Conservation (phyloP, 2,113 vertebrate genomes). For the Hypomesus transpacificus region DNA sequence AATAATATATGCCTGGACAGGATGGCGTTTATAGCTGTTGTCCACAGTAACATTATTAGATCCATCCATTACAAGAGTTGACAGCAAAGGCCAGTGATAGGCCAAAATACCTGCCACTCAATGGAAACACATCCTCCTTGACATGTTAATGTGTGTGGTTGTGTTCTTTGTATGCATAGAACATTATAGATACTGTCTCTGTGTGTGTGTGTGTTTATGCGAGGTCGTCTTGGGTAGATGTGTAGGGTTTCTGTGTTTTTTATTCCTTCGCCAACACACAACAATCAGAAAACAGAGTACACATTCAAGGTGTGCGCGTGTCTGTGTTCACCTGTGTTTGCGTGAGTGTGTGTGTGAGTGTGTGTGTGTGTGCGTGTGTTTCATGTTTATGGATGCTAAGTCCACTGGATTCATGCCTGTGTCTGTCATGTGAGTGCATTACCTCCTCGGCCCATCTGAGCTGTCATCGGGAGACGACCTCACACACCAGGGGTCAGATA, state of each 20-base stretch:
- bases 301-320: background rate
- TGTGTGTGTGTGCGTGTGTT: constrained; percentile 5
- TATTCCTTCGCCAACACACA: background rate
- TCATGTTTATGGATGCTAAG: constrained; percentile 36
- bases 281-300: too few relatives aligned
- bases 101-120: background rate
- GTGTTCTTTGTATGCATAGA: background rate
- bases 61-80: constrained; percentile 56
- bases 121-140: background rate
- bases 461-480: constrained; percentile 31
- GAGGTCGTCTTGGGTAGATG: background rate
- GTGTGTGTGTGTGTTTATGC: background rate
- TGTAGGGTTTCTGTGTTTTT: background rate
- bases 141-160: background rate
- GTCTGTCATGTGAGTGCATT: constrained; percentile 38
- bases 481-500: constrained; percentile 1
- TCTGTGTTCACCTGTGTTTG: background rate
- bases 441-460: constrained; percentile 15
- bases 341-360: background rate
- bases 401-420: constrained; percentile 54
- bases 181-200: background rate
- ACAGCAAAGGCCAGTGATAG: constrained; percentile 9
- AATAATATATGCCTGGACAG: constrained; percentile 32
- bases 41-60: constrained; percentile 38
- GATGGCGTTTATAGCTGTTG: constrained; percentile 42